Evolutionary conservation across 2,888 invertebrate genomes (phyloP).

Genomic region (Phytoseiulus persimilis): DNA sequence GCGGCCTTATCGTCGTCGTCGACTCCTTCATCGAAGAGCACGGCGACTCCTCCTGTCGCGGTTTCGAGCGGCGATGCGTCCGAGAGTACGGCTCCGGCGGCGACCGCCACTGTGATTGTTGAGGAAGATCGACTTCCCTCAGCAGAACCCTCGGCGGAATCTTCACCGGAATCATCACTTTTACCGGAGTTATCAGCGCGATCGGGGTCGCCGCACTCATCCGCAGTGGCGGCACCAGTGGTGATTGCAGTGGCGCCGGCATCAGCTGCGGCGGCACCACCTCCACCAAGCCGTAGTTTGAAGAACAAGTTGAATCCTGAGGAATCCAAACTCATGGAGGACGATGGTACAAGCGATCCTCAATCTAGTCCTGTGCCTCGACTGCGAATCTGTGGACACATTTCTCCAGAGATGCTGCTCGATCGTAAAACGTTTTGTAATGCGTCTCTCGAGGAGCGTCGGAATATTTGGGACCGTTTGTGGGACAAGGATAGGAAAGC

Average conservation of each 20-base stretch:
- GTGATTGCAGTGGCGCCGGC: background rate
- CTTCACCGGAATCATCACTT: background rate
- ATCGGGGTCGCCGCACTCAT: background rate
- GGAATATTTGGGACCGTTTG: constrained; percentile 38
- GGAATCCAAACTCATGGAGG: background rate
- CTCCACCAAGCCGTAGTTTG: background rate
- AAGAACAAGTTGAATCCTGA: background rate
- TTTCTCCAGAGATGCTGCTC: constrained; percentile 28
- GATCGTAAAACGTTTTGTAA: constrained; percentile 34
- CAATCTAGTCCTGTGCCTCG: constrained; percentile 20
- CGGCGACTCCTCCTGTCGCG: background rate
- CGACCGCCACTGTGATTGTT: background rate
- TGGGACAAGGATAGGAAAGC: constrained; percentile 29
- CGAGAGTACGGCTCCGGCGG: background rate
- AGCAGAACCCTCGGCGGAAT: background rate
- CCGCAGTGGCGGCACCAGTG: background rate
- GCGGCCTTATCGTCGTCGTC: background rate
- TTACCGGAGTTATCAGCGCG: background rate
- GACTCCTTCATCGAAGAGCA: background rate
- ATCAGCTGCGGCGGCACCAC: background rate
- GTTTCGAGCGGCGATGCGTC: background rate
- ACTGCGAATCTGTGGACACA: constrained; percentile 29
- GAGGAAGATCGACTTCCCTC: background rate
- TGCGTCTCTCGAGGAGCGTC: constrained; percentile 35
- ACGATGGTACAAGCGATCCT: background rate